Conservation (phyloP, 2,888 invertebrate genomes). For the Chrysolina haemoptera region DNA sequence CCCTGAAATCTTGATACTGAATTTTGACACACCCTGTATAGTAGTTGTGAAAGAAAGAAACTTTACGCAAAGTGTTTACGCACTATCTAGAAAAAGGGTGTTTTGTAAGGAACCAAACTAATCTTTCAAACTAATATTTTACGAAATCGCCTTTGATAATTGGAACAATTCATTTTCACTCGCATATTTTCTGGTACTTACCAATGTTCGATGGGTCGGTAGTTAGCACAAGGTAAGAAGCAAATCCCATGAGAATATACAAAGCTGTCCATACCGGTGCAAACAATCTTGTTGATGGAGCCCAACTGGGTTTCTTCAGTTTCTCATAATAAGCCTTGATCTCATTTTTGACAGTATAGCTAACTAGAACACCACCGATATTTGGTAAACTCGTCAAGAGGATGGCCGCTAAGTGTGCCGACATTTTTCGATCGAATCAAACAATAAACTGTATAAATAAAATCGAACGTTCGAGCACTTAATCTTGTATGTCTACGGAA, state of each 20-base stretch:
- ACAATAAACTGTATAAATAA: not conserved
- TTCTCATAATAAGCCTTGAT: slow-evolving; percentile 77
- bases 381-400: slow-evolving; percentile 73
- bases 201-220: slow-evolving; percentile 4
- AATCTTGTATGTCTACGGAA: not conserved
- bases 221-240: slow-evolving; percentile 81
- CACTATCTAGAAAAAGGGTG: too few species aligned
- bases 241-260: slow-evolving; percentile 86
- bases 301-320: slow-evolving; percentile 82
- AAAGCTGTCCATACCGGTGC: slow-evolving; percentile 84
- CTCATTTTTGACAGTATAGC: slow-evolving; percentile 71
- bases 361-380: slow-evolving; percentile 79
- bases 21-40: too few species aligned
- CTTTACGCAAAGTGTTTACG: too few species aligned
- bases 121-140: too few species aligned
- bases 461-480: not conserved
- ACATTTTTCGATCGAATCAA: not conserved
- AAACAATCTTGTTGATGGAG: slow-evolving; percentile 85
- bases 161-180: too few species aligned
- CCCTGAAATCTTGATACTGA: too few species aligned
- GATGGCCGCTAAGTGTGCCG: not conserved
- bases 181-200: not conserved
- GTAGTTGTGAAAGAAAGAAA: too few species aligned
- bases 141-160: too few species aligned
- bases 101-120: too few species aligned